Conservation (phyloP, 2,113 vertebrate species). For the Acanthisitta chloris region DNA sequence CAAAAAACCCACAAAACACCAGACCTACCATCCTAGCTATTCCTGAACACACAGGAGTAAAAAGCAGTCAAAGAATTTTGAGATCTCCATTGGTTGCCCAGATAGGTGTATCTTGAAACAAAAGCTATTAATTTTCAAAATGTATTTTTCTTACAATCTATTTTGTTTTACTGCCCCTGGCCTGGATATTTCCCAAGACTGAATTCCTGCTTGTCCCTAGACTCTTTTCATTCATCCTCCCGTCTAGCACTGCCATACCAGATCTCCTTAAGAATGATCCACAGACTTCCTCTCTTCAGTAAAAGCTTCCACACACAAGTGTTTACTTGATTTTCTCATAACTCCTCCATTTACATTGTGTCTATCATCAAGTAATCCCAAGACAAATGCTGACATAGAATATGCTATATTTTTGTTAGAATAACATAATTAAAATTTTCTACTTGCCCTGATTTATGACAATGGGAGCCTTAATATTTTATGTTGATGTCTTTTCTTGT, state of each 20-base stretch:
- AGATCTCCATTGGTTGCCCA: not conserved
- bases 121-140: not conserved
- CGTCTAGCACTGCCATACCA: not conserved
- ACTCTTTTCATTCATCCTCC: not conserved
- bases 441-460: not conserved
- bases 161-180: not conserved
- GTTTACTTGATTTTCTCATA: not conserved
- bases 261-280: not conserved
- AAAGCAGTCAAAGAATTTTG: not conserved
- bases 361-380: not conserved
- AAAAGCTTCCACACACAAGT: not conserved
- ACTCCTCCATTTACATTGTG: not conserved
- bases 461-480: not conserved
- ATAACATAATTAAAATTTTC: not conserved
- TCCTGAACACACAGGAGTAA: not conserved
- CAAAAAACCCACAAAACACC: not conserved
- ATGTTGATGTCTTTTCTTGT: not conserved
- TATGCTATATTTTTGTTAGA: not conserved
- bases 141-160: no score
- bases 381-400: not conserved
- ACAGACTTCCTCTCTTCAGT: not conserved
- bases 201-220: not conserved
- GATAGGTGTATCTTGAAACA: not conserved
- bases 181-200: not conserved
- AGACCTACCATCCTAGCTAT: not conserved